These are phyloP conservation scores for Gallinago stenura DNA, from an alignment of 2,797 vertebrate genomes.

Conservation along the genomic window DNA sequence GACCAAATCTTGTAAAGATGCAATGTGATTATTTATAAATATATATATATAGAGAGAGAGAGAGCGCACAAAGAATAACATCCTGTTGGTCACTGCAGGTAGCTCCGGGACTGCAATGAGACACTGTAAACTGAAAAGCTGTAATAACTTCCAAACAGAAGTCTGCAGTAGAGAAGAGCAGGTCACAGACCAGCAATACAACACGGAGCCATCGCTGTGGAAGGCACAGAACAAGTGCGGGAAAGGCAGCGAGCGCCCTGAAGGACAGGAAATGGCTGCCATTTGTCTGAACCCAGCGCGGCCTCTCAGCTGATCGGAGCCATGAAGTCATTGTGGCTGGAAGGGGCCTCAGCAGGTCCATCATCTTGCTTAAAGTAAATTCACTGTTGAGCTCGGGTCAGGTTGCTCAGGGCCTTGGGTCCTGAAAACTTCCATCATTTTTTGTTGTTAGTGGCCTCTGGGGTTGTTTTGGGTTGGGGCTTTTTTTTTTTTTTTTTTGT, in stretches of 20 bases:
- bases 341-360: background rate
- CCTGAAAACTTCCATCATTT: background rate
- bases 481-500: background rate
- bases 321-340: rapidly evolving
- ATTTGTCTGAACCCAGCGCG: rapidly evolving
- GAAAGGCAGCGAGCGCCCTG: rapidly evolving
- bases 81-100: background rate
- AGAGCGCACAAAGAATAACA: background rate
- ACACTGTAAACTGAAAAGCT: background rate
- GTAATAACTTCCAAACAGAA: too few species aligned
- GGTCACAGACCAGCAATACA: background rate
- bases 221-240: background rate
- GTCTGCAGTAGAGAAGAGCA: background rate
- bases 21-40: background rate
- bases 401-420: background rate
- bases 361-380: background rate
- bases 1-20: background rate
- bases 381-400: rapidly evolving
- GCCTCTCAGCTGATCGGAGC: rapidly evolving
- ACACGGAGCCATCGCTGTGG: rapidly evolving
- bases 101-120: background rate
- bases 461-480: background rate
- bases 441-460: background rate
- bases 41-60: too few species aligned
- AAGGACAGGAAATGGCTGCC: background rate